Evolutionary conservation across 2,113 vertebrate genomes (phyloP), one percentile per base, ranked within the genome.

Genomic region (Sitta europaea): DNA sequence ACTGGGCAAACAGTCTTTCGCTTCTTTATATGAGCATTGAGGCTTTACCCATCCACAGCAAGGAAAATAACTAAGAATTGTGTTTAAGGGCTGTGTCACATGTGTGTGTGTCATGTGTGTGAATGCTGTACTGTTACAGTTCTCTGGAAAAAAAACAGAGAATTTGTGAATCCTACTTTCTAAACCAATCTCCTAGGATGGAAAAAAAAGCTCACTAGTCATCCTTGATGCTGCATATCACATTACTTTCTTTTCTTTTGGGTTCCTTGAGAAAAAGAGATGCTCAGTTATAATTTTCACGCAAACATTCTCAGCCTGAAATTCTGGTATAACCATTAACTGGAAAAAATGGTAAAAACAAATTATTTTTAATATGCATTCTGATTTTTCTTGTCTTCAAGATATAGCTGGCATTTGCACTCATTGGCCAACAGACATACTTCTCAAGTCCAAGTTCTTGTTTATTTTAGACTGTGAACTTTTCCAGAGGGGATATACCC

Each of bases 61-160:
- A 91, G 36, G 67, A 93, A 93, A 83, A 96, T 88, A 97, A 88
- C 81, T 75, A 90, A 93, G 93, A 94, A 90, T 88, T 93, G 93
- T 94, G 65, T 83, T 88, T 86, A 93, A 88, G 82, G 43, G n/a
- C 67, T 93, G 31, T 95, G 75, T 94, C 96, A 90, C 90, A 93
- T 95, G 94, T 71, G 42, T 90, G 63, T 93, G 77, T 9, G 2
- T 79, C 2, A 1, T 85, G 86, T 92, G 53, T 91, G 59, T 95
- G 94, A 96, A 80, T 88, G 77, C 85, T 53, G 75, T 83, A 80
- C 85, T 93, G 85, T 92, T 96, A 90, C 48, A 83, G 74, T 74
- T 83, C 92, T 95, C 67, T 67, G 31, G 67, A 90, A 63, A 86
- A 86, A 84, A 79, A 79, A 86, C 25, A 77, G 51, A 76, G 70